Percentiles rank a stretch among this genome's conserved stretches.
Conservation (phyloP, 2,888 invertebrate species). For the Callosobruchus maculatus region DNA sequence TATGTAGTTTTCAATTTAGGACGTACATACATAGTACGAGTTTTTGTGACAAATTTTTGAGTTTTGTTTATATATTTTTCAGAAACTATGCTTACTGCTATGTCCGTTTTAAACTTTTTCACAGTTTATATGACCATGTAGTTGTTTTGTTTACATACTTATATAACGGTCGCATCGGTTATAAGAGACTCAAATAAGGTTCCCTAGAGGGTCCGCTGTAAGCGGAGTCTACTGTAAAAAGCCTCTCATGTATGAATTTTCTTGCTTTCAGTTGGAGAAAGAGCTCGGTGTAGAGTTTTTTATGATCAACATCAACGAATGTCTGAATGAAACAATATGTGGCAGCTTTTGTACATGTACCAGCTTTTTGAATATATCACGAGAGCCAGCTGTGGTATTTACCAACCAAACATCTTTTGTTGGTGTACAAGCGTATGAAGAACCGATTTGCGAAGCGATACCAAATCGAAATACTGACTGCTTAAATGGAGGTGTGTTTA, state of each 20-base stretch:
- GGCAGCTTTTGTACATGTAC: slow-evolving; percentile 75
- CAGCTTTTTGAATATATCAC: slow-evolving; percentile 64
- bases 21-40: no score
- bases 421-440: slow-evolving; percentile 81
- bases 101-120: no score
- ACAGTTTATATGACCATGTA: no score
- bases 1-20: no score
- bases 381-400: slow-evolving; percentile 78
- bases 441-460: slow-evolving; percentile 68
- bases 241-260: slow-evolving; percentile 5
- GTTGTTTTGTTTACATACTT: no score
- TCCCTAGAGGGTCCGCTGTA: no score
- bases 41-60: no score
- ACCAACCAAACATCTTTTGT: slow-evolving; percentile 93
- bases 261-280: slow-evolving; percentile 57
- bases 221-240: no score
- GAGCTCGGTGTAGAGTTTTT: slow-evolving; percentile 70
- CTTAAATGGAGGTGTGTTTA: slow-evolving; percentile 53
- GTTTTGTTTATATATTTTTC: no score
- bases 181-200: no score
- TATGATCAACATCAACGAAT: slow-evolving; percentile 91
- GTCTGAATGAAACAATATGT: slow-evolving; percentile 68
- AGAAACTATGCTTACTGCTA: no score
- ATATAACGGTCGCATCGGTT: no score
- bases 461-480: slow-evolving; percentile 30